Evolutionary conservation across 2,888 invertebrate genomes (phyloP).

Genomic region (Caenorhabditis afra): DNA sequence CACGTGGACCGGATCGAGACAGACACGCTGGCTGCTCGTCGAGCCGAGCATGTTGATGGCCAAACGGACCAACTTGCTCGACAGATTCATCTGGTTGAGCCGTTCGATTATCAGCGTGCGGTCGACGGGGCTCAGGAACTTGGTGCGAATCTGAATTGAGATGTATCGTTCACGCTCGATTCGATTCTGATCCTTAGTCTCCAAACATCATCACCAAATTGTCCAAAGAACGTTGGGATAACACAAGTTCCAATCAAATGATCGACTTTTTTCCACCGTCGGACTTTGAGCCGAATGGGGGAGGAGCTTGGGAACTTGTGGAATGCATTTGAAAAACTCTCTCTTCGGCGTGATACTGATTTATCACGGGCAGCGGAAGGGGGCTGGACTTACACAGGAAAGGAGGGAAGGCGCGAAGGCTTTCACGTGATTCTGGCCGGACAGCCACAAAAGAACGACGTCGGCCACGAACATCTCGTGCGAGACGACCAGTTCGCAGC

Average conservation of each 20-base stretch:
- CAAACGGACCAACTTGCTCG: conserved; percentile 43
- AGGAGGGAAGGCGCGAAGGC: conserved; percentile 35
- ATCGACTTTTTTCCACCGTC: background rate
- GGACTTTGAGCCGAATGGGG: background rate
- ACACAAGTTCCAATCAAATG: too few species aligned
- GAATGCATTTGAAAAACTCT: background rate
- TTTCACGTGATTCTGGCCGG: conserved; percentile 45
- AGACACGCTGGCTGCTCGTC: conserved; percentile 41
- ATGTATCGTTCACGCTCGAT: too few species aligned
- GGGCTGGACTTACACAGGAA: conserved; percentile 22
- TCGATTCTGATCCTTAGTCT: background rate
- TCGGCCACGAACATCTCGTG: conserved; percentile 62
- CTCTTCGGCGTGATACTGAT: background rate
- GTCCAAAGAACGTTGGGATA: conserved; percentile 19
- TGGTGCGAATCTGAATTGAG: conserved; percentile 40
- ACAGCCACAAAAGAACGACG: conserved; percentile 57
- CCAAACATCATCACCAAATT: conserved; percentile 1
- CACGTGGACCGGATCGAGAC: conserved; percentile 43
- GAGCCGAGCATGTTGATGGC: conserved; percentile 53
- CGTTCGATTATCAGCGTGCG: conserved; percentile 59
- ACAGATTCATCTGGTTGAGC: conserved; percentile 50
- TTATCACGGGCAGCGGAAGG: background rate
- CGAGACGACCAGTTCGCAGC: conserved; percentile 43
- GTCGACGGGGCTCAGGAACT: conserved; percentile 55
- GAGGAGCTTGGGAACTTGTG: background rate